These are phyloP conservation scores for Seladonia tumulorum DNA, from an alignment of 2,888 invertebrate genomes.

Conservation along the genomic window DNA sequence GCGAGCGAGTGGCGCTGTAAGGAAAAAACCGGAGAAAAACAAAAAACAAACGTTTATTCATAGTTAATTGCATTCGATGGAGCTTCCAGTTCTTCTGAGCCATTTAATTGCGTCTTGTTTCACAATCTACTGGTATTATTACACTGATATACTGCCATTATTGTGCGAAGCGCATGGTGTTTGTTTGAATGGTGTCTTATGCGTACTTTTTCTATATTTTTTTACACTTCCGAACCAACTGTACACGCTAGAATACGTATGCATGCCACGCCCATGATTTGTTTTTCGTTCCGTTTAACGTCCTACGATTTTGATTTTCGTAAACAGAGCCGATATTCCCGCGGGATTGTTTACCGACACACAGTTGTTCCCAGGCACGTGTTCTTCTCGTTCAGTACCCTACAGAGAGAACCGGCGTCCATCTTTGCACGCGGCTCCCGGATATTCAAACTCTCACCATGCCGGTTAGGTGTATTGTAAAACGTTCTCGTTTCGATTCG, in stretches of 20 bases:
- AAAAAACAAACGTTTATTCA: conserved; percentile 29
- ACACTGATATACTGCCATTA: conserved; percentile 74
- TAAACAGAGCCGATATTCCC: neutral
- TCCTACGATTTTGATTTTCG: neutral
- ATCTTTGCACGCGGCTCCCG: conserved; percentile 28
- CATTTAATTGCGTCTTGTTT: conserved; percentile 59
- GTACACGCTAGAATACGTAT: conserved; percentile 2
- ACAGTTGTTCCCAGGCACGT: neutral
- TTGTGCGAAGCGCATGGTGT: conserved; percentile 64
- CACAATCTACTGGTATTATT: conserved; percentile 57
- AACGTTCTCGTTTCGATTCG: conserved; percentile 53
- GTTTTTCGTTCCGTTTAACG: neutral
- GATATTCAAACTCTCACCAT: conserved; percentile 59
- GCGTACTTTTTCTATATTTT: conserved; percentile 40
- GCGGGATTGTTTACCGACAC: neutral
- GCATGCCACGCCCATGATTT: neutral
- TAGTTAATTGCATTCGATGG: conserved; percentile 57
- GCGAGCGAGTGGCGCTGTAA: conserved; percentile 8
- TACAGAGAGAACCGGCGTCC: neutral
- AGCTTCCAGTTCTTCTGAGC: conserved; percentile 57
- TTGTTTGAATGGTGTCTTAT: conserved; percentile 62
- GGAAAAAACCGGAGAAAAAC: neutral
- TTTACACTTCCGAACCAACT: conserved; percentile 38
- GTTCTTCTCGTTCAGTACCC: neutral
- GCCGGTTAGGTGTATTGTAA: conserved; percentile 55